A percentile compares a stretch with the other conserved stretches of the same genome.
Evolutionary conservation across 1,140 invertebrate genomes (phyloP).

Genomic region (Zaprionus taronus): DNA sequence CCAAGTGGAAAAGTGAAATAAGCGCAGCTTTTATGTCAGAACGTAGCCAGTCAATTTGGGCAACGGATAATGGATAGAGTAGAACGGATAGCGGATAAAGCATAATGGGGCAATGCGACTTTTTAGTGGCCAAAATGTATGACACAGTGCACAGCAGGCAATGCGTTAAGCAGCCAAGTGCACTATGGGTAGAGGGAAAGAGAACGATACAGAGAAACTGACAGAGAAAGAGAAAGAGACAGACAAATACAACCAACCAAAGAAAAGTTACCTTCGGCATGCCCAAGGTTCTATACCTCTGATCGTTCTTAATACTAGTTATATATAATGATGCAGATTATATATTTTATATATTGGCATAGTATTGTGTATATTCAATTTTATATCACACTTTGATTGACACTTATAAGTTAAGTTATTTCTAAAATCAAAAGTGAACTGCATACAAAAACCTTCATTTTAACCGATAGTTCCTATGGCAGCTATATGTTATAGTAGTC

Average conservation of each 20-base stretch:
- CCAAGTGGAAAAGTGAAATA: conserved; percentile 71
- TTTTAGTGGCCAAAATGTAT: conserved; percentile 22
- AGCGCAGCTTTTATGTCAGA: conserved; percentile 55
- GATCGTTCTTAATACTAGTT: no score
- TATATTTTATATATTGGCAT: no score
- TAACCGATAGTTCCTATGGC: no score
- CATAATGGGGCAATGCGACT: conserved; percentile 22
- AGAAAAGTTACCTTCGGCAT: no score
- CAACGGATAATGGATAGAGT: conserved; percentile 35
- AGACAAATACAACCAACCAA: background rate
- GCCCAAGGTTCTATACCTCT: no score
- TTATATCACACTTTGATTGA: no score
- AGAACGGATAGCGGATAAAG: conserved; percentile 28
- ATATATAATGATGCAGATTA: no score
- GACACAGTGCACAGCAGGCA: conserved; percentile 11
- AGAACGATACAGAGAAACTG: background rate
- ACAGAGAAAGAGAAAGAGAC: background rate
- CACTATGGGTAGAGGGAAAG: background rate
- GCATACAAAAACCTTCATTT: no score
- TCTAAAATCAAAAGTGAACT: no score
- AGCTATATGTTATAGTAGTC: no score
- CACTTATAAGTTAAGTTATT: no score
- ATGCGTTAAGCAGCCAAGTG: background rate
- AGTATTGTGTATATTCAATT: no score
- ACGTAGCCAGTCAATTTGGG: conserved; percentile 49